Base-by-base conservation (phyloP, 1,140 invertebrate genomes). In the Acyrthosiphon pisum region DNA sequence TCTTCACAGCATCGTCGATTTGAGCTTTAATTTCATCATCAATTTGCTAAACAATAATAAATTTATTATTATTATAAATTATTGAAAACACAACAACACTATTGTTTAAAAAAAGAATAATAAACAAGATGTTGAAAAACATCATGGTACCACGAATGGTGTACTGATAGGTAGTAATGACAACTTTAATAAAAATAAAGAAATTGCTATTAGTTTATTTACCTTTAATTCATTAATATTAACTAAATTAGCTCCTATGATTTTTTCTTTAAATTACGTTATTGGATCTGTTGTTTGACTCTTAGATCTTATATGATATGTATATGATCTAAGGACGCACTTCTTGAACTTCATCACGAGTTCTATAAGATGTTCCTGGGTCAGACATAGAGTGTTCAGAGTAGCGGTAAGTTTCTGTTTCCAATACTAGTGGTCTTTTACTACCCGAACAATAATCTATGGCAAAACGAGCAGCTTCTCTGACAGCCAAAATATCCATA, bases 401-500 rank as follows among this genome's bases (percentile, higher is more conserved):
- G 95, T 97, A 97, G 94, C 97, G 96, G 95, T 98, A 99, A 7
- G 98, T 98, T 91, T 96, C 97, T 94, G 97, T 97, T 95, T 99
- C 99, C 95, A 99, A 96, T 0, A 99, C 96, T 23, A 99, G 95
- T 0, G 99, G 99, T 0, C 99, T 99, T 96, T 98, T 98, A 35
- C 98, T 98, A 83, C 97, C 96, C 20, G 96, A 96, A 94, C 97
- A 98, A 95, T 98, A 96, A 9, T 99, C 97, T 86, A 97, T 96
- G 44, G 98, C 97, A 95, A 97, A 99, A 94, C 96, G 95, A 0
- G 97, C 97, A 20, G 98, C 98, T 96, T 99, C 98, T 94, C 97
- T 96, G 0, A 99, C 98, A 83, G 98, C 98, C 37, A 99, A 95
- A 4, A 99, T 97, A 95, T 99, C 99, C 99, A 99, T 99, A 94